Evolutionary conservation across 2,888 invertebrate genomes (phyloP).

Genomic region (Drosophila multiciliata): DNA sequence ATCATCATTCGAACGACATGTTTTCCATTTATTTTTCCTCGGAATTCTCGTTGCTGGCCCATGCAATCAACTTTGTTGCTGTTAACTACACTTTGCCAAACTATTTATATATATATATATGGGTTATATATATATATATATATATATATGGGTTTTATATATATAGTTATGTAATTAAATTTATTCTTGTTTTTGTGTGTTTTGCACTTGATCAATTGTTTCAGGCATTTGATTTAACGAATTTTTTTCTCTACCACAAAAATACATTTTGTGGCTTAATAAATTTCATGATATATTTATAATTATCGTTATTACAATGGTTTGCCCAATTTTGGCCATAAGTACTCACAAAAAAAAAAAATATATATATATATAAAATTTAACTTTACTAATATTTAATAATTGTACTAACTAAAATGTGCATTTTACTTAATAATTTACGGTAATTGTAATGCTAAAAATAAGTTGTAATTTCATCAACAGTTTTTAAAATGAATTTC

Average conservation of each 20-base stretch:
- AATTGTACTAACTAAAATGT: background rate
- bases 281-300: too few relatives aligned
- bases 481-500: background rate
- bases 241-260: background rate
- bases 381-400: too few relatives aligned
- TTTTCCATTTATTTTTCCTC: slow-evolving; percentile 17
- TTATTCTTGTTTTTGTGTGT: background rate
- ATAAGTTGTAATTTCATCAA: background rate
- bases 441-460: background rate
- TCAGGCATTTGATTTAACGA: background rate
- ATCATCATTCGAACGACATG: slow-evolving; percentile 44
- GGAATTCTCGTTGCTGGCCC: background rate
- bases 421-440: background rate
- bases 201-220: background rate
- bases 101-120: background rate
- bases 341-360: too few relatives aligned
- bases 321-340: too few relatives aligned
- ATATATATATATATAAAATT: background rate
- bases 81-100: slow-evolving; percentile 9
- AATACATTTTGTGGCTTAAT: background rate
- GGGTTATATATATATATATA: background rate
- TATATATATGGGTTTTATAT: background rate
- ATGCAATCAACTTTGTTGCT: slow-evolving; percentile 27
- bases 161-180: background rate
- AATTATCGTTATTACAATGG: too few relatives aligned